These are phyloP conservation scores for Hedya salicella DNA, from an alignment of 2,888 invertebrate species.

Conservation along the genomic window DNA sequence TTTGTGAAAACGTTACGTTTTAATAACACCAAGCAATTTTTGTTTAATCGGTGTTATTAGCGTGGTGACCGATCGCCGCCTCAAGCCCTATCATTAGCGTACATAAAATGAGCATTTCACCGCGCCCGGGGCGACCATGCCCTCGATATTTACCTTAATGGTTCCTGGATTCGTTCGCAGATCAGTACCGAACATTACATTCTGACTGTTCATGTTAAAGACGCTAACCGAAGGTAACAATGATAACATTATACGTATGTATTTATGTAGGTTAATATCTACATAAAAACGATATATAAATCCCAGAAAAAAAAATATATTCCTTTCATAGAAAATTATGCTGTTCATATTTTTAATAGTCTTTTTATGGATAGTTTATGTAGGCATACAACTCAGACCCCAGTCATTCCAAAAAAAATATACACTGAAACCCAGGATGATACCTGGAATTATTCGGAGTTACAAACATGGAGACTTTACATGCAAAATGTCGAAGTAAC, in stretches of 20 bases:
- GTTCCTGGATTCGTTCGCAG: slow-evolving; percentile 43
- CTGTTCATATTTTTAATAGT: too few relatives aligned
- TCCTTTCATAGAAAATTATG: neutral
- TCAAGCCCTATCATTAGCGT: slow-evolving; percentile 47
- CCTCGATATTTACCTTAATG: slow-evolving; percentile 42
- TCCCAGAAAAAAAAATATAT: too few relatives aligned
- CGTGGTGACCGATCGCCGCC: slow-evolving; percentile 38
- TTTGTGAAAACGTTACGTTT: slow-evolving; percentile 19
- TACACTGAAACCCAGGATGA: neutral
- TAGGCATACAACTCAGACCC: too few relatives aligned
- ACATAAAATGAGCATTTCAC: slow-evolving; percentile 46
- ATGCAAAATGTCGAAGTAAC: neutral
- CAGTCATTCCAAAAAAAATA: neutral
- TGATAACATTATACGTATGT: too few relatives aligned
- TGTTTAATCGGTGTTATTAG: slow-evolving; percentile 37
- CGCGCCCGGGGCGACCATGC: slow-evolving; percentile 44
- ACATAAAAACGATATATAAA: too few relatives aligned
- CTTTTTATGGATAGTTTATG: too few relatives aligned
- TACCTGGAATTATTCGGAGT: neutral
- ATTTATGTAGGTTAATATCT: too few relatives aligned
- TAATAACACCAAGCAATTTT: slow-evolving; percentile 20
- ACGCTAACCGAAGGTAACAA: too few relatives aligned
- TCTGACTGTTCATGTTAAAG: too few relatives aligned
- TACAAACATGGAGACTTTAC: neutral
- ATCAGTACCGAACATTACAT: neutral